Evolutionary conservation across 1,140 invertebrate species (phyloP).

Genomic region (Drosophila sturtevanti): DNA sequence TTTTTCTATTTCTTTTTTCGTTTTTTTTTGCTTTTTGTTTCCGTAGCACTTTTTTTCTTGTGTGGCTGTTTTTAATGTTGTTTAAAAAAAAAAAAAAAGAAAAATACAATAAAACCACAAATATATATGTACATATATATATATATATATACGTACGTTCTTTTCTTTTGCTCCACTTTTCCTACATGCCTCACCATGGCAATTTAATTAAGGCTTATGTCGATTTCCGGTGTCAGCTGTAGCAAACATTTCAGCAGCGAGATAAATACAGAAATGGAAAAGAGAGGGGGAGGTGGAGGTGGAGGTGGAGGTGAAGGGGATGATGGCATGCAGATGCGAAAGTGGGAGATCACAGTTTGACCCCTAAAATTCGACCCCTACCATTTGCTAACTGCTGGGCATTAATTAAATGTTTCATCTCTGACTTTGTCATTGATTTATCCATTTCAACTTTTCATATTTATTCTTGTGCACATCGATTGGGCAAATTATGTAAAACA

Average conservation of each 20-base stretch:
- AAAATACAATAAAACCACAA: too few relatives aligned
- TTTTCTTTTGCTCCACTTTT: background rate
- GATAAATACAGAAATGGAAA: conserved; percentile 13
- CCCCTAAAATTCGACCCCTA: conserved; percentile 1
- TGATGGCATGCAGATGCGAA: too few relatives aligned
- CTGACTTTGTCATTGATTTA: conserved; percentile 32
- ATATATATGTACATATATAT: background rate
- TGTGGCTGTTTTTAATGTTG: conserved; percentile 5
- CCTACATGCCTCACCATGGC: background rate
- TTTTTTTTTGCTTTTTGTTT: background rate
- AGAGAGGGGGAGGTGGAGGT: too few relatives aligned
- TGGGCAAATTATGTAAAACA: conserved; percentile 46
- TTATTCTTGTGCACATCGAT: conserved; percentile 36
- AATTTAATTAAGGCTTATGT: conserved; percentile 28
- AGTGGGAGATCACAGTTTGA: background rate
- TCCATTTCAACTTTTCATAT: conserved; percentile 46
- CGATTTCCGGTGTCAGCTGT: conserved; percentile 41
- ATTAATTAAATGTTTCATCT: conserved; percentile 29
- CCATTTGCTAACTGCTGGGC: conserved; percentile 6
- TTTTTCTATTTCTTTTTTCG: background rate
- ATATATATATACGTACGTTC: background rate
- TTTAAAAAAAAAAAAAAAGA: background rate
- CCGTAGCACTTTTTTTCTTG: background rate
- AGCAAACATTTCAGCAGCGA: conserved; percentile 13
- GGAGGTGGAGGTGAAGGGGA: too few relatives aligned